These are phyloP conservation scores for Bolinopsis microptera DNA, from an alignment of 37 sponge, comb jelly and placozoan genomes.

Conservation along the genomic window DNA sequence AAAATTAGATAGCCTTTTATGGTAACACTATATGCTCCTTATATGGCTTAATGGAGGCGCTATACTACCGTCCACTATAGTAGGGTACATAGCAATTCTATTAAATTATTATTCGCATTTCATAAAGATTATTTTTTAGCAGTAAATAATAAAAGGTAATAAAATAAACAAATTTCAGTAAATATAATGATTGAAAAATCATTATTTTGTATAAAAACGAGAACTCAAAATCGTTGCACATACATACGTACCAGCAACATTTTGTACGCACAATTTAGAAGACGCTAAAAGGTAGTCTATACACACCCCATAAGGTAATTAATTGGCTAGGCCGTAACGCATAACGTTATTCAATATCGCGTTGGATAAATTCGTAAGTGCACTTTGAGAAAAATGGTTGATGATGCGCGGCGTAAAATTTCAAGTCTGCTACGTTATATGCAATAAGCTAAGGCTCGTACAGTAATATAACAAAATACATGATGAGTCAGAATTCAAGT, in stretches of 20 bases:
- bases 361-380: constrained; percentile 66
- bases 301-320: constrained; percentile 53
- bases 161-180: not conserved
- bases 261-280: not conserved
- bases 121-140: no score
- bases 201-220: not conserved
- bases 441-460: no score
- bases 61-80: not conserved
- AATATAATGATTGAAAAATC: not conserved
- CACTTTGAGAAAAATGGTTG: no score
- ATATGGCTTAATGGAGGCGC: constrained; percentile 27
- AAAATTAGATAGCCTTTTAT: constrained; percentile 27
- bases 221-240: constrained; percentile 18
- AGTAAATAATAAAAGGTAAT: not conserved
- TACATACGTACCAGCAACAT: not conserved
- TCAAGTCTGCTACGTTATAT: no score
- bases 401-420: no score
- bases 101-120: no score
- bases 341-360: not conserved
- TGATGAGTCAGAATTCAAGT: no score
- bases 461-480: no score
- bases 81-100: not conserved
- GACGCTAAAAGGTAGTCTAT: constrained; percentile 60
- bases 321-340: constrained; percentile 5
- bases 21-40: constrained; percentile 50